Base-by-base conservation (phyloP, 1,140 invertebrate genomes). In the Drosophila navojoa region DNA sequence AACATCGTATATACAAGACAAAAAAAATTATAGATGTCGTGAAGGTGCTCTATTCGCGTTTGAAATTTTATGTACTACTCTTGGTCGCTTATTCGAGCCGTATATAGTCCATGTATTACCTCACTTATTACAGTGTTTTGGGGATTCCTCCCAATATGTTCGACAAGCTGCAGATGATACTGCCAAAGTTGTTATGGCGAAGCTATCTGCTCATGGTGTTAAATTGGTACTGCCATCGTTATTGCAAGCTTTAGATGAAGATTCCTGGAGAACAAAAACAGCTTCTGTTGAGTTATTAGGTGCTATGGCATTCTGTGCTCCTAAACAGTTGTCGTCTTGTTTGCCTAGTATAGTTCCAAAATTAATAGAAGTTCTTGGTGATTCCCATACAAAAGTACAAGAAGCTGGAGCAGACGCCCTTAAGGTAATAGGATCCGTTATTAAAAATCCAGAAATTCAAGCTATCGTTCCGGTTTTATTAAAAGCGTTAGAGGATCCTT, bases 261-360 rank as follows among this genome's bases (percentile, higher is more conserved):
- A 99, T 93, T 98, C 98, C 1, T 99, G 99, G 99, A 93, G 99
- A 90, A 99, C 99, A 1, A 99, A 99, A 93, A 97, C 97, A 44
- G 98, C 97, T 22, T 99, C 98, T 0, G 98, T 99, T 40, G 98
- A 99, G 92, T 93, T 99, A 52, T 93, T 99, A 0, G 99, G 98
- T 42, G 97, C 98, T 27, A 98, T 99, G 98, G 98, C 98, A 7
- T 99, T 97, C 92, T 99, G 99, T 94, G 98, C 99, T 6, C 99
- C 99, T 0, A 99, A 99, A 92, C 99, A 99, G 92, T 93, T 99
- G 45, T 99, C 98, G 27, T 98, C 98, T 4, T 99, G 98, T 92
- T 93, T 99, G 55, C 99, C 99, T 1, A 98, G 95, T 87, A 99
- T 99, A 92, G 98, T 99, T 25, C 99, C 99, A n/a, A 98, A 98